Conservation (phyloP, 2,888 invertebrate species). For the Disparrhopalites patrizii region DNA sequence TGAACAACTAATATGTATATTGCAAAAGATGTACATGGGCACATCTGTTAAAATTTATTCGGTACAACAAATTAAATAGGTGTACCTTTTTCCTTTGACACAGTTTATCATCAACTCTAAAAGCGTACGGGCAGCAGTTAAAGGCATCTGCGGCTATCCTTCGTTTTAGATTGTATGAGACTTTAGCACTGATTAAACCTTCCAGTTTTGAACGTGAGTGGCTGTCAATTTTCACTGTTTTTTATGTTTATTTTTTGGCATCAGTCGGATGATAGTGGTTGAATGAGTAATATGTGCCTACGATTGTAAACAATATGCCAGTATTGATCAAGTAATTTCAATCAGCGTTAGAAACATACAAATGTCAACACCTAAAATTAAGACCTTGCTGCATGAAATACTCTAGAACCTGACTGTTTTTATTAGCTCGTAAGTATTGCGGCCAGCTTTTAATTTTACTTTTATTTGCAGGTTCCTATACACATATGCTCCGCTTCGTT, state of each 20-base stretch:
- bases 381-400: not conserved
- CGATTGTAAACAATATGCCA: too few species aligned
- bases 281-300: too few species aligned
- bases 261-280: not conserved
- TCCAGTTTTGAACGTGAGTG: conserved; percentile 71
- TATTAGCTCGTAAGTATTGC: too few species aligned
- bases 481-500: conserved; percentile 81
- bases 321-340: too few species aligned
- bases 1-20: not conserved
- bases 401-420: too few species aligned
- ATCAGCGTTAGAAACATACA: not conserved
- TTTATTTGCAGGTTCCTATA: conserved; percentile 63
- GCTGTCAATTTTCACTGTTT: too few species aligned
- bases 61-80: not conserved
- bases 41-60: not conserved
- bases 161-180: conserved; percentile 85
- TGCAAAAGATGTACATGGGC: not conserved
- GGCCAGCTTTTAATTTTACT: too few species aligned
- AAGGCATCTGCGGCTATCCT: conserved; percentile 94
- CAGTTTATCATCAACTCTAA: conserved; percentile 77
- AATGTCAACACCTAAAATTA: not conserved
- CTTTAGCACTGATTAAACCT: conserved; percentile 71
- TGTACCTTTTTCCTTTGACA: conserved; percentile 47
- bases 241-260: not conserved
- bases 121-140: conserved; percentile 83